Evolutionary conservation across 2,797 vertebrate species (phyloP), one percentile per base, ranked within the genome.

Genomic region (Poeciliopsis gracilis): DNA sequence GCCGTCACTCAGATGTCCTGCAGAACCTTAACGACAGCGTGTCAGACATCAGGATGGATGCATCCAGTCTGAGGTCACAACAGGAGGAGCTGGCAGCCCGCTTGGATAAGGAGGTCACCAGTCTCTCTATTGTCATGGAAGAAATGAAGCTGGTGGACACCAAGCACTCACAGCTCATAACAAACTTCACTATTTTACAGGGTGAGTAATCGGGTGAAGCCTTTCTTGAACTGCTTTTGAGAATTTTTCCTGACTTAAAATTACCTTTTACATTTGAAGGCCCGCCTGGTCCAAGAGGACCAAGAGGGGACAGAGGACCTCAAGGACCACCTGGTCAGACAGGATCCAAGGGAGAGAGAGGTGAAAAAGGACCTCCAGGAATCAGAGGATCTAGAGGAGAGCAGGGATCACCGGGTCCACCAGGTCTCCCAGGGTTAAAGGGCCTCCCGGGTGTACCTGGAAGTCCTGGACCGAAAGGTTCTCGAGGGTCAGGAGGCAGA

Each of bases 141-240:
- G 98, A 99, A 95, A 98, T 99, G 98, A 99, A 99, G 87, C 86
- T 99, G 75, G 98, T 99, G 72, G 98, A 99, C 94, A 97, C 95
- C 90, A 98, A 97, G 87, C 98, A 99, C 76, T 97, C 97, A 18
- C 98, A 99, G 79, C 96, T 99, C 25, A 99, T 99, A 92, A 98
- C 96, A 90, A 99, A 99, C 92, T 99, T 99, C 92, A 99, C 98
- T 59, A 97, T 99, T 90, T 93, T 99, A 80, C 96, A 99, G 93
- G 98, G 98, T 99, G 92, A 90, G 94, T 49, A 15, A 63, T 61
- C 16, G 41, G 46, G 30, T 69, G 33, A 45, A 7, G 13, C 2
- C 25, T 4, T 43, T 43, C 2, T n/a, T 25, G 9, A 38, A 72
- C 41, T 30, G 38, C 0, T 20, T 63, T 0, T 12, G 36, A 41